Evolutionary conservation across 2,113 vertebrate species (phyloP), one percentile per base, ranked within the genome.

Genomic region (Elaphurus davidianus): DNA sequence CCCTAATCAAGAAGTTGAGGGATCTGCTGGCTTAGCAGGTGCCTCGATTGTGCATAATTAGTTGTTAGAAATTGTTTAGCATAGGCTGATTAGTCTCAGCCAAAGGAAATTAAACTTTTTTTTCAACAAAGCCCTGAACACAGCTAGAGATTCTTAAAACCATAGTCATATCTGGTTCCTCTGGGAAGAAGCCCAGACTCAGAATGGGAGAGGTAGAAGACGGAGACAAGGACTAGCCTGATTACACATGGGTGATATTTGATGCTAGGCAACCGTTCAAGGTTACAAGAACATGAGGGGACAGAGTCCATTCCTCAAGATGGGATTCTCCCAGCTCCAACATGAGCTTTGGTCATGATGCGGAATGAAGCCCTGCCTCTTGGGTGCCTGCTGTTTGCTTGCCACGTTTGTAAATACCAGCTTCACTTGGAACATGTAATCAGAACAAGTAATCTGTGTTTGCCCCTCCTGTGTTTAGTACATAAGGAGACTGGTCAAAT

Each of bases 41-140:
- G 76, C 59, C 30, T 98, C 92, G 16, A 2, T 91, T 88, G 79
- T 94, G 86, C 67, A 30, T 98, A 95, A 96, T 98, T 88, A 89
- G 76, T 97, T 92, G 54, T 62, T 94, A 86, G 90, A 90, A 98
- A 86, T 97, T 96, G 76, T 95, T 98, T 93, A 92, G 79, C 45
- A 0, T 62, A 90, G n/a, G 25, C 83, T 96, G 91, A 91, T 90
- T 98, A 93, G 91, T 96, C 94, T 96, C 95, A 97, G 79, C 60
- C 57, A 96, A 94, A 96, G 54, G 85, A 97, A 97, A 97, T 95
- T 87, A 59, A 2, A 28, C 87, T 25, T 82, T 93, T 92, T 94
- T 78, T 91, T 92, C 85, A 57, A 28, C 36, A 71, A 83, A 97
- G 64, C 74, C 86, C 62, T 40, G 25, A 92, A 92, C 76, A 83